phyloP scores from a whole-genome alignment of 2,888 invertebrate species.

The Drosophila merina region DNA sequence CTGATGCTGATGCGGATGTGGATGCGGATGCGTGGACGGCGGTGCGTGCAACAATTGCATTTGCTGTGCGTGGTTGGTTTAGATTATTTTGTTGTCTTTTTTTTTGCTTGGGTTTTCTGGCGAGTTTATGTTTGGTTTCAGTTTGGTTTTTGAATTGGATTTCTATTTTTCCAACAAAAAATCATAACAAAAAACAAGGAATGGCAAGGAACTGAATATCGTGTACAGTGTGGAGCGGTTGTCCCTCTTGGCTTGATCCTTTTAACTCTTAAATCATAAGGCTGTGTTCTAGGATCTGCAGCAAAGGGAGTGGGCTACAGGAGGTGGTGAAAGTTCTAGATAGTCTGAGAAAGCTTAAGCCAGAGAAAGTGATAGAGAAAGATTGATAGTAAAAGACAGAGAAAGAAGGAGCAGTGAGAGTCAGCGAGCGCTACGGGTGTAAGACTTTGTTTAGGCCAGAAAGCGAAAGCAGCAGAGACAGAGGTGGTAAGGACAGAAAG shows the following conservation, averaged over 20 bases:
- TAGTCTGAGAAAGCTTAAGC: not conserved
- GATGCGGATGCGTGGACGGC: slow-evolving; percentile 80
- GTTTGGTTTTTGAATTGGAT: slow-evolving; percentile 58
- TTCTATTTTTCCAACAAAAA: slow-evolving; percentile 18
- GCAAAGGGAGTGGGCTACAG: slow-evolving; percentile 21
- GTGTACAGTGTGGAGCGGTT: not conserved
- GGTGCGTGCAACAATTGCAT: slow-evolving; percentile 84
- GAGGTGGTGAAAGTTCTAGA: slow-evolving; percentile 12
- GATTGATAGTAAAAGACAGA: slow-evolving; percentile 33
- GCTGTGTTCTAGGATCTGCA: slow-evolving; percentile 11
- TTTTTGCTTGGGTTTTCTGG: slow-evolving; percentile 40
- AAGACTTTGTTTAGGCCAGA: slow-evolving; percentile 36
- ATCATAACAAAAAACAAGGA: not conserved
- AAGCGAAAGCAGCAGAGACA: slow-evolving; percentile 20
- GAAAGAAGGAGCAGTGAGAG: slow-evolving; percentile 35
- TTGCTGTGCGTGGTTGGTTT: slow-evolving; percentile 82
- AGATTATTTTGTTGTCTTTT: slow-evolving; percentile 69
- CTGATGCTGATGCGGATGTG: slow-evolving; percentile 73
- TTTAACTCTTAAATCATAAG: slow-evolving; percentile 1
- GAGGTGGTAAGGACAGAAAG: slow-evolving; percentile 17
- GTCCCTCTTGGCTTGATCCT: not conserved
- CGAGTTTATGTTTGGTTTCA: slow-evolving; percentile 38
- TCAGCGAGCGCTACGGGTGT: slow-evolving; percentile 45
- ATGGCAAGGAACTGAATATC: slow-evolving; percentile 24
- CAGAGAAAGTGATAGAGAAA: slow-evolving; percentile 11